These are phyloP conservation scores for Drosophila quadrilineata DNA, from an alignment of 1,140 invertebrate species.

Conservation along the genomic window DNA sequence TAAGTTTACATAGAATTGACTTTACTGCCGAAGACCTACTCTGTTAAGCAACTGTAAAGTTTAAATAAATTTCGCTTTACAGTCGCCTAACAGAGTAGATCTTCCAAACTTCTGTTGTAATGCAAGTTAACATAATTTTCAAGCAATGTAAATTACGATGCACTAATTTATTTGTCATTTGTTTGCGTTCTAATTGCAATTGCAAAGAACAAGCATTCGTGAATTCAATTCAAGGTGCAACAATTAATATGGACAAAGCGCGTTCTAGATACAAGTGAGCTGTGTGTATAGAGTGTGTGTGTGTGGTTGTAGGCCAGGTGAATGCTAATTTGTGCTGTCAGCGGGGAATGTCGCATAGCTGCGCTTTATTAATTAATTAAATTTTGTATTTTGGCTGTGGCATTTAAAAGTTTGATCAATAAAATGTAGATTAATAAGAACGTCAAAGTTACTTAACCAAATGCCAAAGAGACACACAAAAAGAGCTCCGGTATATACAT, in stretches of 20 bases:
- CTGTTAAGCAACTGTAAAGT: too few relatives aligned
- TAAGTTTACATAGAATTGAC: too few relatives aligned
- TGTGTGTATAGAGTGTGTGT: constrained; percentile 11
- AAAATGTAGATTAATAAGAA: constrained; percentile 64
- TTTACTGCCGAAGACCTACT: too few relatives aligned
- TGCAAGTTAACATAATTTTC: too few relatives aligned
- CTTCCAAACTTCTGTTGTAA: too few relatives aligned
- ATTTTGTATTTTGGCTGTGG: constrained; percentile 26
- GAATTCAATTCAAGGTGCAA: constrained; percentile 19
- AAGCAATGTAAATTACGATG: too few relatives aligned
- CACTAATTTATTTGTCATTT: too few relatives aligned
- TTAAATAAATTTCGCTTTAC: too few relatives aligned
- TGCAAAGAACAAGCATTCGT: neutral
- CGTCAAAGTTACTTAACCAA: constrained; percentile 5
- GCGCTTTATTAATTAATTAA: constrained; percentile 67
- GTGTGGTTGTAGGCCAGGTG: constrained; percentile 3
- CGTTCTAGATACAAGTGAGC: constrained; percentile 7
- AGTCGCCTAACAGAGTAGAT: too few relatives aligned
- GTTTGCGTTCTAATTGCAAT: neutral
- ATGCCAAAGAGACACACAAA: neutral
- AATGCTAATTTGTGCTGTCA: constrained; percentile 24
- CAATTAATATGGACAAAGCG: constrained; percentile 48
- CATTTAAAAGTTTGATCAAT: constrained; percentile 76
- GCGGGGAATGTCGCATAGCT: constrained; percentile 39
- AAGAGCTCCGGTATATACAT: too few relatives aligned